phyloP scores from a whole-genome alignment of 2,888 invertebrate genomes.

The Gastracanthus pulcherrimus region DNA sequence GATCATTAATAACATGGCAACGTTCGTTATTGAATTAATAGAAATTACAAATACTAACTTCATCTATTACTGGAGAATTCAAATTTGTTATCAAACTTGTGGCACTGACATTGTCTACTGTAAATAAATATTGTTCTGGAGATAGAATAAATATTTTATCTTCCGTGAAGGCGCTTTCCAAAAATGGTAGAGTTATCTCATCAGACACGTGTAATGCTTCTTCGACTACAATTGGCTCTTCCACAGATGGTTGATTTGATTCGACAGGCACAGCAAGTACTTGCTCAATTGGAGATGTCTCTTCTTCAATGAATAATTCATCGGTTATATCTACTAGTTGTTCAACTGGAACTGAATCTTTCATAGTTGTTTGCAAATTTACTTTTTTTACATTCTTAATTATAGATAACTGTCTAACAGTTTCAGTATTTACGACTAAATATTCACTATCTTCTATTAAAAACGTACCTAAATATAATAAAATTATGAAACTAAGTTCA shows the following conservation, averaged over 20 bases:
- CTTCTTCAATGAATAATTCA: too few relatives aligned
- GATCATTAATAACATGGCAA: background rate
- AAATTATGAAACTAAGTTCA: too few relatives aligned
- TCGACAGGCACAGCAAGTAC: too few relatives aligned
- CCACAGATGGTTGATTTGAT: too few relatives aligned
- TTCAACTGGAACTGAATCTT: background rate
- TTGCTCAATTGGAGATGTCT: too few relatives aligned
- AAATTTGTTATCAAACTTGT: background rate
- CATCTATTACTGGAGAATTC: background rate
- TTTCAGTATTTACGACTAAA: background rate
- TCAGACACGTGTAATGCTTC: background rate
- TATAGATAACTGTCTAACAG: background rate
- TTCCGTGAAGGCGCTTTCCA: too few relatives aligned
- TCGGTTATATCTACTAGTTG: background rate
- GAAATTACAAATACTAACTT: background rate
- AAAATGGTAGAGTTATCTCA: background rate
- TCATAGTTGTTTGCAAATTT: background rate
- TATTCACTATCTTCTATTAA: background rate
- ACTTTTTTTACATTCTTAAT: background rate
- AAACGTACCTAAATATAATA: slow-evolving; percentile 6
- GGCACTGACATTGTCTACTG: background rate
- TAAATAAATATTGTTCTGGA: background rate
- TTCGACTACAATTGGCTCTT: background rate
- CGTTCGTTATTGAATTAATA: background rate
- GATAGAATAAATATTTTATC: too few relatives aligned